A percentile compares a stretch with the other conserved stretches of the same genome.
phyloP scores from a whole-genome alignment of 2,888 invertebrate genomes.

The Heliconius hortense region DNA sequence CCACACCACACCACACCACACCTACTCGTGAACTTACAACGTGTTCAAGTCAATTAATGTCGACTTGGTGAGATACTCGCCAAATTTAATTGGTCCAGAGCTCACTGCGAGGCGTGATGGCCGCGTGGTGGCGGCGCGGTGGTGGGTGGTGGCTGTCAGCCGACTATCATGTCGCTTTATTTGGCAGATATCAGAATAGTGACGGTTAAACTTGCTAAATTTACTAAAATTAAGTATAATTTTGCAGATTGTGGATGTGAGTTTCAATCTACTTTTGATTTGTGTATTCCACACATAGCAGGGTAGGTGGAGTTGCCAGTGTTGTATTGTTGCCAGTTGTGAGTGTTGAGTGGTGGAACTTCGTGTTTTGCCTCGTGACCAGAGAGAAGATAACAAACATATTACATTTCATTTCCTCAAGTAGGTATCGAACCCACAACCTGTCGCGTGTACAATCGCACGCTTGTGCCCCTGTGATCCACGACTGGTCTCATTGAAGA shows the following conservation, averaged over 20 bases:
- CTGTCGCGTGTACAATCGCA: no score
- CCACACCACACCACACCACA: background rate
- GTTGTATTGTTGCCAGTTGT: no score
- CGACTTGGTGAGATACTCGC: constrained; percentile 7
- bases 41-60: constrained; percentile 11
- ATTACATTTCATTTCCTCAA: no score
- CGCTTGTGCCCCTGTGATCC: no score
- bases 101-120: background rate
- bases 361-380: no score
- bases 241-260: background rate
- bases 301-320: no score
- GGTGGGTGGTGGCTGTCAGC: no score
- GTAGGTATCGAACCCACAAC: no score
- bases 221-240: background rate
- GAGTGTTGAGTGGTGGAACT: no score
- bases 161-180: constrained; percentile 2
- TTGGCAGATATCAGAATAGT: background rate
- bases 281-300: no score
- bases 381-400: no score
- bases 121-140: background rate
- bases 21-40: background rate
- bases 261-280: background rate
- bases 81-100: constrained; percentile 7
- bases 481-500: no score
- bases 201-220: background rate